phyloP scores from a whole-genome alignment of 2,888 invertebrate genomes.

The Pterostichus niger region DNA sequence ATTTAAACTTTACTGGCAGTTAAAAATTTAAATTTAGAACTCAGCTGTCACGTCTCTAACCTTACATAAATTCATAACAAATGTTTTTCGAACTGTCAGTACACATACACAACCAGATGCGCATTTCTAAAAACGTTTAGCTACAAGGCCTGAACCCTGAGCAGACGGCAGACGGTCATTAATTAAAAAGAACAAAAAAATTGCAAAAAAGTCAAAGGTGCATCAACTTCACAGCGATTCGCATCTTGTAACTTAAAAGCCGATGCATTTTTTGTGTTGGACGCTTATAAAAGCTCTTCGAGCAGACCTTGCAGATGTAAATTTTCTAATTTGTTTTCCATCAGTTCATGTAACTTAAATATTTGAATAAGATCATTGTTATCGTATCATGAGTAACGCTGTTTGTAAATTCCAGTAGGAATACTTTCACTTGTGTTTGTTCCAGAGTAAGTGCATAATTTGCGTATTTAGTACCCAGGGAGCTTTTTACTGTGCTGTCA shows the following conservation, averaged over 20 bases:
- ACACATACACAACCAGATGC: slow-evolving; percentile 13
- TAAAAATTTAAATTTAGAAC: slow-evolving; percentile 61
- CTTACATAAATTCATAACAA: slow-evolving; percentile 59
- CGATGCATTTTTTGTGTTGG: slow-evolving; percentile 55
- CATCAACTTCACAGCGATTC: slow-evolving; percentile 64
- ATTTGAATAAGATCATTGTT: slow-evolving; percentile 49
- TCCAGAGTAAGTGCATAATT: slow-evolving; percentile 59
- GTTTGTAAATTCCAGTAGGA: slow-evolving; percentile 51
- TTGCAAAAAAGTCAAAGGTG: slow-evolving; percentile 65
- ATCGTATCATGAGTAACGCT: slow-evolving; percentile 60
- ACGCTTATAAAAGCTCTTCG: slow-evolving; percentile 42
- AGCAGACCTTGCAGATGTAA: slow-evolving; percentile 59
- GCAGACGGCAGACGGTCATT: slow-evolving; percentile 62
- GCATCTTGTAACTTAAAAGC: slow-evolving; percentile 55
- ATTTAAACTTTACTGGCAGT: slow-evolving; percentile 29
- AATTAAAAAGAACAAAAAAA: slow-evolving; percentile 64
- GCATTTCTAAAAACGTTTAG: slow-evolving; percentile 60
- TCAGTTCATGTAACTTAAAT: slow-evolving; percentile 45
- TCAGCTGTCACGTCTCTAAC: slow-evolving; percentile 62
- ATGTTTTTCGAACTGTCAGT: slow-evolving; percentile 64
- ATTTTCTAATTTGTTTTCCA: slow-evolving; percentile 49
- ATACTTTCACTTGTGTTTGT: slow-evolving; percentile 48
- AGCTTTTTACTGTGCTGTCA: slow-evolving; percentile 31
- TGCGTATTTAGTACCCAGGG: slow-evolving; percentile 37
- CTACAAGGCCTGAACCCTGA: slow-evolving; percentile 50